phyloP scores from a whole-genome alignment of 2,113 vertebrate species.

The Anarhynchus alexandrinus region DNA sequence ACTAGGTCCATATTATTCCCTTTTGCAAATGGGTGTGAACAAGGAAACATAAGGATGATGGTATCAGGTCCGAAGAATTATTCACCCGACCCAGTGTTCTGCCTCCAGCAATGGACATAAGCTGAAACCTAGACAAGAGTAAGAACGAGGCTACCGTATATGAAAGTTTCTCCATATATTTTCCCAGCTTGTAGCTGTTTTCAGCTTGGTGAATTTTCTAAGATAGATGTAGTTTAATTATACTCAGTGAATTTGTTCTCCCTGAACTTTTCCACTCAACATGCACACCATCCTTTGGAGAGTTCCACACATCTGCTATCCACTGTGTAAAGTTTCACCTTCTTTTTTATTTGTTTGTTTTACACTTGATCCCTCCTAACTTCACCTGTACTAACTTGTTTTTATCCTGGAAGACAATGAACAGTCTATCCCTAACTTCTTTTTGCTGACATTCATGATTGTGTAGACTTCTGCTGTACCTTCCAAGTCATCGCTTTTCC shows the following conservation, averaged over 20 bases:
- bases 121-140: background rate
- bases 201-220: background rate
- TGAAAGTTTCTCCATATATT: background rate
- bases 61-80: background rate
- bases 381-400: background rate
- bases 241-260: background rate
- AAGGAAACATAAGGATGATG: background rate
- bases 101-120: background rate
- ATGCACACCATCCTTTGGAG: background rate
- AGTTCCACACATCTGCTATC: background rate
- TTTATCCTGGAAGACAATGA: background rate
- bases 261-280: background rate
- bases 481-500: background rate
- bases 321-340: background rate
- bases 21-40: background rate
- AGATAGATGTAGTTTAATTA: background rate
- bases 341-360: background rate
- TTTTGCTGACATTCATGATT: background rate
- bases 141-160: accelerated
- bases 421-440: background rate
- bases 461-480: background rate
- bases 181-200: background rate
- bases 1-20: background rate
- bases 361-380: background rate
- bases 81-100: background rate